Base-by-base conservation (phyloP, 1,140 invertebrate genomes). In the Tribolium madens region DNA sequence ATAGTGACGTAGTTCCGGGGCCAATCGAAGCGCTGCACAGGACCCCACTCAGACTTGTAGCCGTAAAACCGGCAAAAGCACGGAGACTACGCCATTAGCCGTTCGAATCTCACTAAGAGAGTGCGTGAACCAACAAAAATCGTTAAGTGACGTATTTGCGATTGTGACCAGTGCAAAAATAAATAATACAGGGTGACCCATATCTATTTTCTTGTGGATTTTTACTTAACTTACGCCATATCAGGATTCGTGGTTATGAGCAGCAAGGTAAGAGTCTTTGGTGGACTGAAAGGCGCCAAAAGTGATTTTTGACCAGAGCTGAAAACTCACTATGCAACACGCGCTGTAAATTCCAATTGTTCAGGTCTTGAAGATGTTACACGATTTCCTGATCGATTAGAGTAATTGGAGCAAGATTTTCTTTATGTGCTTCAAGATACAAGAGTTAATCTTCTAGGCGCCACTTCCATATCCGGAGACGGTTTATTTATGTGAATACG, bases 61-160 rank as follows among this genome's bases (percentile, higher is more conserved):
- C 47, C 73, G 64, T 74, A 77, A 31, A 79, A 79, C 78, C 76
- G 78, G 78, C 78, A 75, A 79, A 79, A 75, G 69, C 73, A 31
- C 50, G 68, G 76, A 73, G 70, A 75, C 73, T 64, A 69, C 76
- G 73, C 73, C 78, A 79, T 79, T 74, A 69, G 76, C 72, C 46
- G 50, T 72, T 64, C 26, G 57, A 64, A 64, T 13, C 21, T 64
- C 57, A 26, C 4, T 33, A 13, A 12, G 57, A 64, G 21, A 64
- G 57, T 33, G 57, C 26, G 57, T 64, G 57, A 64, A 33, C 10
- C 26, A 64, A 4, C 57, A 10, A 64, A 64, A 64, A 64, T 64
- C 26, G 57, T 64, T 64, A 42, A 26, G 10, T 57, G 26, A n/a
- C n/a, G n/a, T n/a, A n/a, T n/a, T n/a, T n/a, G n/a, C n/a, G n/a